These are phyloP conservation scores for Venturia canescens DNA, from an alignment of 1,140 invertebrate genomes.

Conservation along the genomic window DNA sequence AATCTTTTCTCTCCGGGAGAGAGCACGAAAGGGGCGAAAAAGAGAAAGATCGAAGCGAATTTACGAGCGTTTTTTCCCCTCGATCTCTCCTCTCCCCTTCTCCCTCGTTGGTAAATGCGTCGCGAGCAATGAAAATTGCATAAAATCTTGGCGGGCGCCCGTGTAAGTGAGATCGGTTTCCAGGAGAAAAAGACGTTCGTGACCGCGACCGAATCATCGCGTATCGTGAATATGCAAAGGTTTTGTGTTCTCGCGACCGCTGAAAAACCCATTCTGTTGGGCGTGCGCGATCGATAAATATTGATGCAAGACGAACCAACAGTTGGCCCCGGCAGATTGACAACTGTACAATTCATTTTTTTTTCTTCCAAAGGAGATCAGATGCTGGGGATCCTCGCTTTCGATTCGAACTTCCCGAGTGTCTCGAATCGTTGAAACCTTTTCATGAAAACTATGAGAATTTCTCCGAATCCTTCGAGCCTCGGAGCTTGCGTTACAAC, in stretches of 20 bases:
- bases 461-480: too few species aligned
- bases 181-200: background rate
- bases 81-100: background rate
- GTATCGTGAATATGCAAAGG: conserved; percentile 31
- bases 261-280: background rate
- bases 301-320: background rate
- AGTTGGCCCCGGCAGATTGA: background rate
- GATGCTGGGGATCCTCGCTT: too few species aligned
- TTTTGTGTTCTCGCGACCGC: background rate
- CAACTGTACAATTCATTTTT: background rate
- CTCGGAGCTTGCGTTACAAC: too few species aligned
- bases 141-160: background rate
- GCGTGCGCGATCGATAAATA: background rate
- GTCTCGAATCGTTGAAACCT: too few species aligned
- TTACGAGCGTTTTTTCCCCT: conserved; percentile 33
- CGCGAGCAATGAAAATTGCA: background rate
- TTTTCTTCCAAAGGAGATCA: background rate
- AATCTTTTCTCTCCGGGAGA: conserved; percentile 52
- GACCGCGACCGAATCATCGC: background rate
- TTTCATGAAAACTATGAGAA: too few species aligned
- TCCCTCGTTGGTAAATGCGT: background rate
- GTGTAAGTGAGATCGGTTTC: background rate
- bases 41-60: conserved; percentile 47
- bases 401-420: too few species aligned
- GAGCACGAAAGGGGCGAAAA: conserved; percentile 11